Conservation (phyloP, 2,113 vertebrate genomes). For the Hemiprocne comata region DNA sequence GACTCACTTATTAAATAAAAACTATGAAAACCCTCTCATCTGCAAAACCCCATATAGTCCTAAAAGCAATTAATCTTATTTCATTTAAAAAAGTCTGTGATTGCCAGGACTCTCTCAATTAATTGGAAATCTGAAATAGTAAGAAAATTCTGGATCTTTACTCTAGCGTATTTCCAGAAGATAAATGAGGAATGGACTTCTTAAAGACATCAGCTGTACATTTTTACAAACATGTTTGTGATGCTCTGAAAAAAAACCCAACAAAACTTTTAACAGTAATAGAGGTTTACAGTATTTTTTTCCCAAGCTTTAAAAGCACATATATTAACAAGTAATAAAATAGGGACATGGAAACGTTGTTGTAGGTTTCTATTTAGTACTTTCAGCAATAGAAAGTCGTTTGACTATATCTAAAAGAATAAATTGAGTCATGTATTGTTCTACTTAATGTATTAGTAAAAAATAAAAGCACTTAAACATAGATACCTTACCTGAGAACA, state of each 20-base stretch:
- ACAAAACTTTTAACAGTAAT: neutral
- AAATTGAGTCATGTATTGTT: neutral
- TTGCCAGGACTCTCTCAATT: conserved; percentile 54
- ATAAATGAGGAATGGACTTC: conserved; percentile 38
- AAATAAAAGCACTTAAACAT: neutral
- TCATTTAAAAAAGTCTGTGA: conserved; percentile 25
- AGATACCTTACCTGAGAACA: neutral
- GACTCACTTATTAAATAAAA: conserved; percentile 66
- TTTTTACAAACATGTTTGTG: conserved; percentile 28
- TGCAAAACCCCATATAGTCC: neutral
- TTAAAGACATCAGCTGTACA: conserved; percentile 20
- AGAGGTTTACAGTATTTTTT: neutral
- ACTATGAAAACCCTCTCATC: conserved; percentile 40
- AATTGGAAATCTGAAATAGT: conserved; percentile 50
- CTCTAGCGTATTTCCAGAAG: conserved; percentile 42
- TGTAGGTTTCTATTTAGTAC: neutral
- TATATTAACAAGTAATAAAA: neutral
- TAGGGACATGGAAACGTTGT: neutral
- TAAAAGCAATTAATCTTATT: conserved; percentile 56
- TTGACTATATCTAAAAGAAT: neutral
- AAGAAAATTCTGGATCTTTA: conserved; percentile 55
- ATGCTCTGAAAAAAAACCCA: neutral
- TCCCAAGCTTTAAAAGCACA: neutral
- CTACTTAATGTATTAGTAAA: neutral
- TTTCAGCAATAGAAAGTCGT: neutral